Evolutionary conservation across 2,888 invertebrate genomes (phyloP), one percentile per base, ranked within the genome.

Genomic region (Perithous albicinctus): DNA sequence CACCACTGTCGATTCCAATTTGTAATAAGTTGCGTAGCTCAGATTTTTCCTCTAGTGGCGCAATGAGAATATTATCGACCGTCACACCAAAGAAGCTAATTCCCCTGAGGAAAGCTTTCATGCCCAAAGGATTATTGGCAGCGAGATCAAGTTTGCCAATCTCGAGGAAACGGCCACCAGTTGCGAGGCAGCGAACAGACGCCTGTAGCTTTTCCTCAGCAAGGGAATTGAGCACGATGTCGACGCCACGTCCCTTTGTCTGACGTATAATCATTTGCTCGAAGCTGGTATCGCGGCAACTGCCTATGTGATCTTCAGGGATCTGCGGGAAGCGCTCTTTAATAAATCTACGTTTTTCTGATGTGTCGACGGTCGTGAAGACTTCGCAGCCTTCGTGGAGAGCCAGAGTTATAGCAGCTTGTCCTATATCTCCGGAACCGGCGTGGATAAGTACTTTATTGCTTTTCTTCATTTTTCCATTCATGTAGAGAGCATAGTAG

Each of bases 161-260:
- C 93, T 98, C 97, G 64, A 97, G 91, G 92, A 98, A 98, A 77
- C 95, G 94, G 7, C 97, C 96, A 0, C 94, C 93, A 1, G 86
- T 86, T 0, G 94, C 95, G 8, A 96, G 91, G 85, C 96, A 96
- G 1, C 95, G 93, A 0, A 95, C 91, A 0, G 96, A 95, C 0
- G 96, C 96, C 88, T 95, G 94, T 0, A 99, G 94, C 92, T 99
- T 98, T 56, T 99, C 98, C 89, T 98, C 98, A 0, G 98, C 95
- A 54, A 99, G 98, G 93, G 12, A 99, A 75, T 99, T 99, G 7
- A 99, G 94, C 0, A 99, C 97, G 73, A 98, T 93, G 90, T 99
- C 97, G 0, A 99, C 99, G 43, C 99, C 98, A 86, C 94, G 94
- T 10, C 99, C 98, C 6, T 96, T 94, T 0, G 99, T 99, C 88